Evolutionary conservation across 2,113 vertebrate genomes (phyloP), one percentile per base, ranked within the genome.

Genomic region (Eleginops maclovinus): DNA sequence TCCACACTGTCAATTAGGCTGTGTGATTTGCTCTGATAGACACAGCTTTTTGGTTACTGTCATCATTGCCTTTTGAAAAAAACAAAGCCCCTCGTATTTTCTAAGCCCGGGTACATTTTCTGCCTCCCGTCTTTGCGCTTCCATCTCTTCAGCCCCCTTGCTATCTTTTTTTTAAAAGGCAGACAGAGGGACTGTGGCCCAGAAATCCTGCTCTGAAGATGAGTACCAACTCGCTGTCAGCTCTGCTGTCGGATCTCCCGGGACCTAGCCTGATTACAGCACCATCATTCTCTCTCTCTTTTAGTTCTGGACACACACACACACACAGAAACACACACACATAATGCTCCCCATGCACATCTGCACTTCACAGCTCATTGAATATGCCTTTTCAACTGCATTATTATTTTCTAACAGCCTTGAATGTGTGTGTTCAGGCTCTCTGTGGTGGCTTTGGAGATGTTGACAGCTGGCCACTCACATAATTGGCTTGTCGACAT

Each of bases 191-290:
- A 79, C 62, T 44, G 40, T 91, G 91, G 77, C 89, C 91, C 83
- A 93, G 90, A 91, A 89, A 87, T 72, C 51, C 67, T 78, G 78
- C 75, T 79, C 46, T 83, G 72, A 86, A 81, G 82, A 80, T 74
- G 83, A 74, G 53, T 58, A 87, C 77, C 84, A 72, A 86, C 78
- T 86, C 59, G 44, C 86, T 87, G 82, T 92, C 89, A 89, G 86
- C 83, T 64, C 80, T 81, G 78, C 84, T 87, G 81, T 77, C 78
- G 41, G 58, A 56, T 76, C 91, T 79, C 84, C 36, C 13, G 92
- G 84, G 91, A 88, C 67, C 66, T 91, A 90, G 86, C 89, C 91
- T 91, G 89, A 90, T 91, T 92, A 90, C 70, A 81, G 85, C 76
- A 11, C 63, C 74, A 90, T 87, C 79, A 73, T 83, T 91, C 86